Conservation (phyloP, 2,888 invertebrate species). For the Drosophila pseudotalamancana region DNA sequence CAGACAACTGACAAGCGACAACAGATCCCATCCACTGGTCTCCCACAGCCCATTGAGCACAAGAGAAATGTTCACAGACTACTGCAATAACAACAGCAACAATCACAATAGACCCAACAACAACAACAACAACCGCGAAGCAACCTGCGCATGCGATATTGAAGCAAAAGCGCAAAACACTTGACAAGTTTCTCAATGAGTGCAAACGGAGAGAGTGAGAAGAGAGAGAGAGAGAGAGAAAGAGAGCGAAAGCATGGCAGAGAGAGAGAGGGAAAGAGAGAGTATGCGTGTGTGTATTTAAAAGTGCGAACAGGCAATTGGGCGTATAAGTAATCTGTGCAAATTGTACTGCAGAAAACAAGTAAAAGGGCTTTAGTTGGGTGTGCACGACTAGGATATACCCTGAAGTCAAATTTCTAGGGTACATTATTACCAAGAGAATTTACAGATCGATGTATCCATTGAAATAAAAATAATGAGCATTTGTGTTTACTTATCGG, state of each 20-base stretch:
- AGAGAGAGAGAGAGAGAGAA: constrained; percentile 12
- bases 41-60: constrained; percentile 17
- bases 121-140: constrained; percentile 16
- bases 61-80: constrained; percentile 13
- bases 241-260: not conserved
- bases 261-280: constrained; percentile 5
- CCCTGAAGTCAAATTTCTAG: not conserved
- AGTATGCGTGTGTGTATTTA: not conserved
- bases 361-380: not conserved
- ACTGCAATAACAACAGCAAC: constrained; percentile 17
- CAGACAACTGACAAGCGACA: constrained; percentile 60
- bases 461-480: too few species aligned
- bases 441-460: too few species aligned
- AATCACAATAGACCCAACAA: constrained; percentile 15
- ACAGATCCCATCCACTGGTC: constrained; percentile 36
- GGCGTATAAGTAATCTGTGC: constrained; percentile 55
- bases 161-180: constrained; percentile 21
- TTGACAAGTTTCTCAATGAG: constrained; percentile 19
- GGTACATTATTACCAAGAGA: too few species aligned
- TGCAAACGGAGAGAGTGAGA: constrained; percentile 9
- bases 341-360: constrained; percentile 9
- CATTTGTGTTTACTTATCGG: too few species aligned
- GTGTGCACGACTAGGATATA: too few species aligned
- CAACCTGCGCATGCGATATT: constrained; percentile 67
- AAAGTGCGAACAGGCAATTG: constrained; percentile 22